Conservation (phyloP, 2,797 vertebrate genomes). For the Telmatherina bonti region DNA sequence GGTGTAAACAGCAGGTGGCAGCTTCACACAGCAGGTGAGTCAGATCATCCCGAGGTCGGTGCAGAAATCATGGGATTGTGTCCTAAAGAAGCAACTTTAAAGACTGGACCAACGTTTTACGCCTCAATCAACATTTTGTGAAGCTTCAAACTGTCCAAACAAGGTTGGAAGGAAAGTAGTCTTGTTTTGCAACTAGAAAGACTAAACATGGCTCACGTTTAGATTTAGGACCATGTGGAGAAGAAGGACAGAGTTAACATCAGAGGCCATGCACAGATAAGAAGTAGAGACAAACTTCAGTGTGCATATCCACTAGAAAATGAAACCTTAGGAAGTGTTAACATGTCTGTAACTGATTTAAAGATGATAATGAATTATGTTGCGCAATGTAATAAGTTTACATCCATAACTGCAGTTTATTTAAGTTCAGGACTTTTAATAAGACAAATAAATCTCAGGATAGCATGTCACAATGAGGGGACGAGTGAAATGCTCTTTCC, state of each 20-base stretch:
- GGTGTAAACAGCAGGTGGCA: constrained; percentile 81
- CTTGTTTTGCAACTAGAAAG: not conserved
- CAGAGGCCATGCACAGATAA: not conserved
- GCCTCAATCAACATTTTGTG: not conserved
- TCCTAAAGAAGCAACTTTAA: not conserved
- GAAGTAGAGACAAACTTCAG: not conserved
- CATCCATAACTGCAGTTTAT: not conserved
- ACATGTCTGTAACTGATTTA: not conserved
- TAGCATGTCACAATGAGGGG: not conserved
- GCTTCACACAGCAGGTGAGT: constrained; percentile 65
- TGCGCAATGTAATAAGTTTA: not conserved
- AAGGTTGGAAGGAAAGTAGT: not conserved
- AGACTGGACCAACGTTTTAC: not conserved
- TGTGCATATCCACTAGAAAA: not conserved
- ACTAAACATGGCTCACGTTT: not conserved
- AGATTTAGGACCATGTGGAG: not conserved
- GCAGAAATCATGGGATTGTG: not conserved
- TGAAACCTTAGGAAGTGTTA: not conserved
- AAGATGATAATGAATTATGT: not conserved
- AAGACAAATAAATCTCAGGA: not conserved
- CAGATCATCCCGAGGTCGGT: constrained; percentile 18
- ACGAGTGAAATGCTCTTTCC: not conserved
- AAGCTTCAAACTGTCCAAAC: not conserved
- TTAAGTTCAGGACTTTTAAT: not conserved
- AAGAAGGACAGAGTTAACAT: not conserved